Base-by-base conservation (phyloP, 2,797 vertebrate genomes). In the Poeciliopsis gracilis region DNA sequence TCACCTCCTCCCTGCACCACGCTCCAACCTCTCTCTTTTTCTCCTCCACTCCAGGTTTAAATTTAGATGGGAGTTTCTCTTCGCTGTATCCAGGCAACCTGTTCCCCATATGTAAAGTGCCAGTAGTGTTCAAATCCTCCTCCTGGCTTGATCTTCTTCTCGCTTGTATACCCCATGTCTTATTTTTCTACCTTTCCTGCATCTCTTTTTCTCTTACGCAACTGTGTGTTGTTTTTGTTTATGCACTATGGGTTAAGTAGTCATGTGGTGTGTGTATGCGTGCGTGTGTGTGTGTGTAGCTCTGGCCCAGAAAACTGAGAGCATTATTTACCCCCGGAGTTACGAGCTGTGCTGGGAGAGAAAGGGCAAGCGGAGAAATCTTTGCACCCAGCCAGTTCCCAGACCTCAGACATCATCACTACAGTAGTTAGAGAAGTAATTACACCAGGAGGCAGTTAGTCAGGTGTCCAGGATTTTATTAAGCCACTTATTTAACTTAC, bases 51-150 rank as follows among this genome's bases (percentile, higher is more conserved):
- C 83, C 81, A 86, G 77, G 92, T 92, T 94, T 94, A 95, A 93
- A 94, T 95, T 95, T 95, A 95, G 95, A 93, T 89, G 91, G 80
- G 91, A 91, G 92, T 93, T 91, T 91, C 89, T 90, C 79, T 92
- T 85, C 79, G 20, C 87, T 55, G 94, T 96, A 94, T 91, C 95
- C 88, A 93, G 94, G 95, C 94, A 95, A 95, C 92, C 82, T 87
- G 61, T 86, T 80, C 81, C 84, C 87, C 81, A 73, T 89, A 82
- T 89, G 84, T 89, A 86, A 92, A 93, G 79, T 82, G 72, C 57
- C 76, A 78, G 78, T 83, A 55, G 67, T 25, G 84, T 80, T 86
- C 18, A 49, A 79, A 33, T 45, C 77, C 33, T 77, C 43, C 45
- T 23, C 43, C 46, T 76, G 28, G 43, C 45, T 49, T 41, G 69